phyloP scores from a whole-genome alignment of 2,888 invertebrate species.

The Esperia sulphurella region DNA sequence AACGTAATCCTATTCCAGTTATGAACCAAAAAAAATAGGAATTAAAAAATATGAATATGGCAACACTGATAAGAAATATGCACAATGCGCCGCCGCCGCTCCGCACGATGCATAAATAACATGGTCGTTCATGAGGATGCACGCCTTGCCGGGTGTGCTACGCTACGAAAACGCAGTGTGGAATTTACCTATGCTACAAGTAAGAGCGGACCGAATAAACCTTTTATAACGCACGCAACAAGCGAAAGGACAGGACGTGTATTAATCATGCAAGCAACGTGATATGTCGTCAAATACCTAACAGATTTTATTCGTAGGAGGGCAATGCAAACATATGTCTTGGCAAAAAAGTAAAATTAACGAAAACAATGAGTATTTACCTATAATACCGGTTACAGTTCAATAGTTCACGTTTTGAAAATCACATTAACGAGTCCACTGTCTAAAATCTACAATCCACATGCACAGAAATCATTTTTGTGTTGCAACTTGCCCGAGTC shows the following conservation, averaged over 20 bases:
- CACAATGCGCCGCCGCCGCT: neutral
- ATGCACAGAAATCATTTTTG: constrained; percentile 18
- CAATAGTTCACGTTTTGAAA: neutral
- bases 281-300: neutral
- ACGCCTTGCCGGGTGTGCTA: neutral
- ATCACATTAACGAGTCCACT: neutral
- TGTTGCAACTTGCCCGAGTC: constrained; percentile 16
- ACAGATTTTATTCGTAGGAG: neutral
- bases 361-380: constrained; percentile 3
- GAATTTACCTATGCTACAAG: too few species aligned
- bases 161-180: too few species aligned
- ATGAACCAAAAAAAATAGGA: too few species aligned
- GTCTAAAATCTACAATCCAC: constrained; percentile 3
- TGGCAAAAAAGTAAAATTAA: neutral
- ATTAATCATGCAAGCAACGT: neutral
- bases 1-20: too few species aligned
- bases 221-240: neutral
- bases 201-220: too few species aligned
- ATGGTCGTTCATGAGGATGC: neutral
- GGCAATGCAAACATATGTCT: neutral
- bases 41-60: too few species aligned
- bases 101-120: neutral
- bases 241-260: neutral
- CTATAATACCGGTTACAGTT: constrained; percentile 2
- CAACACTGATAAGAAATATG: too few species aligned